Evolutionary conservation across 2,888 invertebrate genomes (phyloP).

Genomic region (Eremobia ochroleuca): DNA sequence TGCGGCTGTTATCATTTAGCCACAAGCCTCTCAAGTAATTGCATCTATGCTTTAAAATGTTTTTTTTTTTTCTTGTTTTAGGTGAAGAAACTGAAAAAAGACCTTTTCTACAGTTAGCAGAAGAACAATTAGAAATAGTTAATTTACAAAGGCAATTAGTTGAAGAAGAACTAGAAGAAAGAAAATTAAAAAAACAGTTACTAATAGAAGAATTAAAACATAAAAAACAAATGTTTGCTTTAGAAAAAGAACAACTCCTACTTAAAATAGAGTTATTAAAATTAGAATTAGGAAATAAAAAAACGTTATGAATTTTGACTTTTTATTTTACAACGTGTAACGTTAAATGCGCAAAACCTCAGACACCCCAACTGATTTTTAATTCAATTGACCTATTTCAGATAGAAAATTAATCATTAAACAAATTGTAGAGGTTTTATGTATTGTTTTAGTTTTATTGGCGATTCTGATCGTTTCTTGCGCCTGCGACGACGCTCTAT

Average conservation of each 20-base stretch:
- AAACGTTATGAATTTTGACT: background rate
- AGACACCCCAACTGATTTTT: too few species aligned
- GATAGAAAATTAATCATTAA: too few species aligned
- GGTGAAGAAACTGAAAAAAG: background rate
- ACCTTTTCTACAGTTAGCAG: background rate
- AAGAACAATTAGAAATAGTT: slow-evolving; percentile 9
- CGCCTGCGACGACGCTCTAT: too few species aligned
- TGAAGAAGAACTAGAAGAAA: slow-evolving; percentile 21
- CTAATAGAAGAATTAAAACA: slow-evolving; percentile 16
- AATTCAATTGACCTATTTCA: too few species aligned
- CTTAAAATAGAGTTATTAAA: slow-evolving; percentile 31
- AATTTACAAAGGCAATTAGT: slow-evolving; percentile 13
- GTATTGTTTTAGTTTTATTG: too few species aligned
- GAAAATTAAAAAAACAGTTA: slow-evolving; percentile 3
- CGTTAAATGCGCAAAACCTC: too few species aligned
- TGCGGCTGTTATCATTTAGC: too few species aligned
- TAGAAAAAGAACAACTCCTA: slow-evolving; percentile 20
- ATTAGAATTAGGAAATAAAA: slow-evolving; percentile 22
- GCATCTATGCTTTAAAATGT: too few species aligned
- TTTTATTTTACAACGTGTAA: too few species aligned
- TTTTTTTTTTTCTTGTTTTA: background rate
- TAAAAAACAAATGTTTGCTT: slow-evolving; percentile 34
- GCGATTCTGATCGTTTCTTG: too few species aligned
- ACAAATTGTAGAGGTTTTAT: too few species aligned
- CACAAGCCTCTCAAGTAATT: too few species aligned